A percentile compares a stretch with the other conserved stretches of the same genome.
Conservation (phyloP, 2,797 vertebrate species). For the Hippoglossus hippoglossus region DNA sequence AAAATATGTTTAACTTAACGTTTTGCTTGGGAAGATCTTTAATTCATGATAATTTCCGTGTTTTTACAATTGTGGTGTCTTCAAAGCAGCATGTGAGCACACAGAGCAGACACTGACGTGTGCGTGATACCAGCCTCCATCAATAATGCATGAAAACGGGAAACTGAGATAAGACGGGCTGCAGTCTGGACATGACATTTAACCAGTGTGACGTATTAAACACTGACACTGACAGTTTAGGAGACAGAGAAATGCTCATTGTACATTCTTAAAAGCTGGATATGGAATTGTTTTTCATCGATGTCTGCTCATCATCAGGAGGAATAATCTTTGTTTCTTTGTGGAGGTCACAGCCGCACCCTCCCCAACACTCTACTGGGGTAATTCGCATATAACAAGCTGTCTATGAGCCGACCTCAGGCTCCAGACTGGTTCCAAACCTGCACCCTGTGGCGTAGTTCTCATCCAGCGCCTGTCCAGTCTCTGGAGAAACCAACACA, state of each 20-base stretch:
- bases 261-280: conserved; percentile 1
- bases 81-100: conserved; percentile 45
- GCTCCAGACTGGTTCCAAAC: conserved; percentile 40
- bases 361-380: conserved; percentile 17
- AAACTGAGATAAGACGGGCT: conserved; percentile 81
- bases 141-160: conserved; percentile 81
- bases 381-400: conserved; percentile 51
- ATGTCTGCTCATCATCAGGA: neutral
- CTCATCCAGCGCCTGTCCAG: conserved; percentile 48
- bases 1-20: too few relatives aligned
- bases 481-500: conserved; percentile 61
- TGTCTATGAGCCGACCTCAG: conserved; percentile 9
- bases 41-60: neutral
- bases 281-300: neutral
- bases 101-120: conserved; percentile 45
- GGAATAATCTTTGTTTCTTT: conserved; percentile 10
- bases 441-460: conserved; percentile 39
- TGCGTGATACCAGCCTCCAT: conserved; percentile 71
- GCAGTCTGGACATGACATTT: conserved; percentile 80
- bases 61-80: conserved; percentile 20
- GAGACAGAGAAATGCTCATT: conserved; percentile 27
- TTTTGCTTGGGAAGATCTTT: neutral
- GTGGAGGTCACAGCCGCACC: conserved; percentile 37
- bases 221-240: conserved; percentile 40
- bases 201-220: conserved; percentile 71